These are phyloP conservation scores for Morone chrysops DNA, from an alignment of 2,113 vertebrate genomes.

Conservation along the genomic window DNA sequence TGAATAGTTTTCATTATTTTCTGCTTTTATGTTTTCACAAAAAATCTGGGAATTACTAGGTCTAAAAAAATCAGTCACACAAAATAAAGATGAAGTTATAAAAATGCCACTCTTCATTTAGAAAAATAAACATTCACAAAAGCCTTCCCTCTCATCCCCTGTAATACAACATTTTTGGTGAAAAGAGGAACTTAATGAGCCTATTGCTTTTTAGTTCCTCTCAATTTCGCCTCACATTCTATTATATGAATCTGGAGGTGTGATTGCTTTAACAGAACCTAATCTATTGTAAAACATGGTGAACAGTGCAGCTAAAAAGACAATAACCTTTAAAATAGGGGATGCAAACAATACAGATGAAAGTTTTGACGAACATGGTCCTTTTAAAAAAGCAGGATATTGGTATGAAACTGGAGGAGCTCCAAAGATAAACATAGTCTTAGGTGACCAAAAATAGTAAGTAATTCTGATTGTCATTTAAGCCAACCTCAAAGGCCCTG, in stretches of 20 bases:
- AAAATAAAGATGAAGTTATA: slow-evolving; percentile 2
- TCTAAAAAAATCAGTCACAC: neutral
- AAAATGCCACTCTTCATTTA: neutral
- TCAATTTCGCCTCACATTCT: neutral
- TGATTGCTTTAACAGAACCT: neutral
- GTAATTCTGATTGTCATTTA: too few relatives aligned
- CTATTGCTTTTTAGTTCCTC: neutral
- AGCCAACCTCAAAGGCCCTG: too few relatives aligned
- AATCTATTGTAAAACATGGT: neutral
- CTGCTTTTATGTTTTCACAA: neutral
- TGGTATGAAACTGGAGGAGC: too few relatives aligned
- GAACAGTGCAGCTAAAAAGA: too few relatives aligned
- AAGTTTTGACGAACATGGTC: neutral
- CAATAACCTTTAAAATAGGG: neutral
- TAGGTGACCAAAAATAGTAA: too few relatives aligned
- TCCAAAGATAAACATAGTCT: too few relatives aligned
- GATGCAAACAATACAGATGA: neutral
- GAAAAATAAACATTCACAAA: neutral
- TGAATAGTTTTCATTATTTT: slow-evolving; percentile 1
- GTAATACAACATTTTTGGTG: neutral
- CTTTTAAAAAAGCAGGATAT: too few relatives aligned
- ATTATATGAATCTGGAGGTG: neutral
- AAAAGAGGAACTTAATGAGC: neutral
- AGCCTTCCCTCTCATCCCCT: neutral
- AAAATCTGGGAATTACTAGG: neutral